Conservation (phyloP, 2,888 invertebrate genomes). For the Xanthorhoe designata region DNA sequence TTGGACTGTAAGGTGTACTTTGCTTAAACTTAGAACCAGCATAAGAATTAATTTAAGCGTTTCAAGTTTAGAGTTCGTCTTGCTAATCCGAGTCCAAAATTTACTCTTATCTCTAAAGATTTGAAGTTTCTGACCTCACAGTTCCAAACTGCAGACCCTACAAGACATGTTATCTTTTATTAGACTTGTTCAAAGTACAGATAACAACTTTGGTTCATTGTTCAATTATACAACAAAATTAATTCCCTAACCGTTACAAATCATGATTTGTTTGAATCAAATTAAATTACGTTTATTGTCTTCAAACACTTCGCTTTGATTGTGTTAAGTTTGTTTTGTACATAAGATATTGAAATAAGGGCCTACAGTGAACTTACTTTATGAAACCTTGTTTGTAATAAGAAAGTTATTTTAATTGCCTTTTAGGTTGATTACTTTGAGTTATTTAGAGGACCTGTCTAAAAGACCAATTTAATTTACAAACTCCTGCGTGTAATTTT, state of each 20-base stretch:
- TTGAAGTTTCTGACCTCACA: neutral
- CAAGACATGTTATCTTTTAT: conserved; percentile 6
- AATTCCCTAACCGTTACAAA: neutral
- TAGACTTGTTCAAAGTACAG: conserved; percentile 4
- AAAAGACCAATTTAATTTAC: neutral
- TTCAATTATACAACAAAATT: conserved; percentile 6
- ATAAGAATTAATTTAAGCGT: neutral
- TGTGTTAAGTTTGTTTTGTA: neutral
- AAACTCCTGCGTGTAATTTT: neutral
- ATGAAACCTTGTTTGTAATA: neutral
- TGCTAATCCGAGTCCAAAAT: neutral
- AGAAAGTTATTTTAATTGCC: neutral
- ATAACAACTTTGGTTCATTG: neutral
- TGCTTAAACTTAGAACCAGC: neutral
- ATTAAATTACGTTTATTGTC: neutral
- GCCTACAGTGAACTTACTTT: neutral
- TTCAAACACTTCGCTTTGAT: neutral
- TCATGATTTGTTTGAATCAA: conserved; percentile 3
- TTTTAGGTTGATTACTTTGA: neutral
- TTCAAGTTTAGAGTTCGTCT: neutral
- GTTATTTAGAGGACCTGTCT: neutral
- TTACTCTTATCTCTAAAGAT: neutral
- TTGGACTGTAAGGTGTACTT: neutral
- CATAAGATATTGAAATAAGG: neutral
- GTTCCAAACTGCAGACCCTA: conserved; percentile 5